Conservation (phyloP, 2,888 invertebrate species). For the Acleris laterana region DNA sequence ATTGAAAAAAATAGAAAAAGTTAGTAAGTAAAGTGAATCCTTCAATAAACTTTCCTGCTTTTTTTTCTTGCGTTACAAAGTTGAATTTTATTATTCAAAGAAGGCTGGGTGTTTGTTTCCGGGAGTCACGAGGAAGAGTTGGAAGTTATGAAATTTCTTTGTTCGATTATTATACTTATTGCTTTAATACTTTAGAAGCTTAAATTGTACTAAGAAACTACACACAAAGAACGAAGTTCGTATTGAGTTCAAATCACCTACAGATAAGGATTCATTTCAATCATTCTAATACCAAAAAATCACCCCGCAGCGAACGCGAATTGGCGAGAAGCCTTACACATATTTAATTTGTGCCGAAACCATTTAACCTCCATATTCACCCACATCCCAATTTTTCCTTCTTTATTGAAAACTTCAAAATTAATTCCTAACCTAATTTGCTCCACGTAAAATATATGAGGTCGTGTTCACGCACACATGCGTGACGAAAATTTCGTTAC, state of each 20-base stretch:
- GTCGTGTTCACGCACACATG: slow-evolving; percentile 69
- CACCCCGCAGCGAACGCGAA: slow-evolving; percentile 37
- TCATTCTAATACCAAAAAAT: neutral
- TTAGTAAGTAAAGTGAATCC: no score
- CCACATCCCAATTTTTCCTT: slow-evolving; percentile 66
- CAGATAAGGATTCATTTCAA: slow-evolving; percentile 9
- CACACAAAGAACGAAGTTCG: neutral
- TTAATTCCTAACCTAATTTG: slow-evolving; percentile 82
- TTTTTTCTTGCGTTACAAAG: no score
- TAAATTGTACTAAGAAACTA: neutral
- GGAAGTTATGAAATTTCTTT: no score
- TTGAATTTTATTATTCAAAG: no score
- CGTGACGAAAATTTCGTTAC: slow-evolving; percentile 79
- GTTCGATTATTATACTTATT: no score
- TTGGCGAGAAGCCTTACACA: slow-evolving; percentile 60
- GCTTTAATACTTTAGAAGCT: no score
- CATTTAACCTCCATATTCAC: slow-evolving; percentile 51
- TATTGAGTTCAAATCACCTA: neutral
- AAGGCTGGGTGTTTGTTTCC: no score
- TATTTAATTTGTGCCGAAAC: slow-evolving; percentile 66
- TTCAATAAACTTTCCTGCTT: no score
- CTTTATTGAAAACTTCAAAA: slow-evolving; percentile 80
- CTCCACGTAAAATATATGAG: slow-evolving; percentile 76
- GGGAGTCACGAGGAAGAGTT: no score
- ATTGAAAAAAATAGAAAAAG: no score